Conservation (phyloP, 2,113 vertebrate species). For the Chlamydotis undulata region DNA sequence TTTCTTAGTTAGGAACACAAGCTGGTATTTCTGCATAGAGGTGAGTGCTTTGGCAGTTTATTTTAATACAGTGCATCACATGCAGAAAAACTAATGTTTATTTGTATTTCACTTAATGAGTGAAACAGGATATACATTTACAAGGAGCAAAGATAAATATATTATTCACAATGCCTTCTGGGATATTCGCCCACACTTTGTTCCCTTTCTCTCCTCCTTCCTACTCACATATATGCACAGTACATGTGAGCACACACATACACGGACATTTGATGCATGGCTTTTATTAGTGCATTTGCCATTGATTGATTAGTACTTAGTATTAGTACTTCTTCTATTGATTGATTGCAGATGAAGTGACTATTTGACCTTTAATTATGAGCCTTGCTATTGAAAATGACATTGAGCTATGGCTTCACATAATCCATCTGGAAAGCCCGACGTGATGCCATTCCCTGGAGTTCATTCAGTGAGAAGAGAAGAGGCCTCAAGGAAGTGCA, state of each 20-base stretch:
- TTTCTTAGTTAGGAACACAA: not conserved
- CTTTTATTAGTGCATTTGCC: constrained; percentile 97
- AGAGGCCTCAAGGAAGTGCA: constrained; percentile 74
- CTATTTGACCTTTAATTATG: constrained; percentile 99
- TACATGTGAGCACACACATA: constrained; percentile 76
- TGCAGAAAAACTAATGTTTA: not conserved
- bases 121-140: constrained; percentile 1
- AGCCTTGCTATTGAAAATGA: constrained; percentile 86
- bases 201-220: constrained; percentile 60
- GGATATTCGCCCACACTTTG: constrained; percentile 23
- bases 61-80: not conserved
- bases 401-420: constrained; percentile 87
- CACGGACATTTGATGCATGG: constrained; percentile 90
- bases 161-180: constrained; percentile 7
- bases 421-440: constrained; percentile 88
- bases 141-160: constrained; percentile 10
- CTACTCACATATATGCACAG: constrained; percentile 35
- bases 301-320: constrained; percentile 86
- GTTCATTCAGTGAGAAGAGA: constrained; percentile 77
- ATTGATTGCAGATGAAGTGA: constrained; percentile 98
- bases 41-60: not conserved
- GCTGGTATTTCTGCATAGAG: not conserved
- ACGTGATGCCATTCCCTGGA: constrained; percentile 88
- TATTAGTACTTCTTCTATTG: constrained; percentile 93
- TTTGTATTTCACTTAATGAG: constrained; percentile 27